A percentile compares a stretch with the other conserved stretches of the same genome.
phyloP scores from a whole-genome alignment of 2,113 vertebrate genomes.

The Calidris pygmaea region DNA sequence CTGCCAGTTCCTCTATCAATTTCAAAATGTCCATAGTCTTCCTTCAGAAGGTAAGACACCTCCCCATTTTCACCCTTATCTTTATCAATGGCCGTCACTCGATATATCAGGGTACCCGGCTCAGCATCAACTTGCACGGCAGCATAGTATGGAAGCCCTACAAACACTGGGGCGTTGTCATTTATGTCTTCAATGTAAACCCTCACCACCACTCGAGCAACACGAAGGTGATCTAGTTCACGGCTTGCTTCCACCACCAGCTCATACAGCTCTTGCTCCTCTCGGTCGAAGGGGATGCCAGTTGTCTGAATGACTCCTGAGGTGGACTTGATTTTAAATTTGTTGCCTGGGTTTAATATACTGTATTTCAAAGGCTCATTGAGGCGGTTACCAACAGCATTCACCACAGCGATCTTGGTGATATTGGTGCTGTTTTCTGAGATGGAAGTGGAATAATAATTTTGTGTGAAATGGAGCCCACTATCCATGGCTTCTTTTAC shows the following conservation, averaged over 20 bases:
- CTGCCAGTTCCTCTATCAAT: slow-evolving; percentile 86
- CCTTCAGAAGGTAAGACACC: slow-evolving; percentile 87
- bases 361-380: slow-evolving; percentile 94
- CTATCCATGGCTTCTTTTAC: slow-evolving; percentile 92
- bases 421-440: slow-evolving; percentile 89
- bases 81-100: slow-evolving; percentile 87
- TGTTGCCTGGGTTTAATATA: slow-evolving; percentile 91
- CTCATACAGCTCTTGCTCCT: slow-evolving; percentile 92
- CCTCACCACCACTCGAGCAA: slow-evolving; percentile 89
- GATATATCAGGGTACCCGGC: slow-evolving; percentile 87
- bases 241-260: slow-evolving; percentile 92
- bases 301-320: slow-evolving; percentile 95
- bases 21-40: slow-evolving; percentile 94
- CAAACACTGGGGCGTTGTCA: slow-evolving; percentile 90
- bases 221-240: slow-evolving; percentile 87
- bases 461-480: slow-evolving; percentile 90
- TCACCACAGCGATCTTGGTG: slow-evolving; percentile 91
- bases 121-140: slow-evolving; percentile 95
- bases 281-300: slow-evolving; percentile 90
- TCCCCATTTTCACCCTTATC: slow-evolving; percentile 93
- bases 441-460: slow-evolving; percentile 87
- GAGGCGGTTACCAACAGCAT: slow-evolving; percentile 89
- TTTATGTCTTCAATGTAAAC: slow-evolving; percentile 93
- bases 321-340: slow-evolving; percentile 90
- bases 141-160: slow-evolving; percentile 95